Conservation (phyloP, 2,797 vertebrate species). For the Spinus pinus region DNA sequence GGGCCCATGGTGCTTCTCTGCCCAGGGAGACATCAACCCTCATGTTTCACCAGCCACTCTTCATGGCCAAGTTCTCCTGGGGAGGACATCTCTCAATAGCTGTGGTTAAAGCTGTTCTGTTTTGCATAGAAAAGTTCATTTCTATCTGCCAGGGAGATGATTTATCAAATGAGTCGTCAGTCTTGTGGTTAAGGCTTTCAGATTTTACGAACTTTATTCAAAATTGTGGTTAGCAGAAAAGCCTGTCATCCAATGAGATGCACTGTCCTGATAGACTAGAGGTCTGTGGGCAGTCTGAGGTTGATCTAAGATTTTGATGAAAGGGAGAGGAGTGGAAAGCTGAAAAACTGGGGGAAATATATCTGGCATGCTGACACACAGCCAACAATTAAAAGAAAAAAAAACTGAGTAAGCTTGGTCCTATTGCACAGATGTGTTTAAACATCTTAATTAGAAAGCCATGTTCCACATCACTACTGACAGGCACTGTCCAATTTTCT, state of each 20-base stretch:
- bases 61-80: neutral
- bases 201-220: neutral
- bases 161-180: conserved; percentile 1
- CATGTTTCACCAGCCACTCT: neutral
- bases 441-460: conserved; percentile 44
- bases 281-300: neutral
- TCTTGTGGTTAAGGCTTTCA: neutral
- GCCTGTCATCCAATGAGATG: neutral
- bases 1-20: neutral
- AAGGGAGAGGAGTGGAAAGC: neutral
- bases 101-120: neutral
- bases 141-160: neutral
- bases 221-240: neutral
- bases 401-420: neutral
- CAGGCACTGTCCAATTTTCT: neutral
- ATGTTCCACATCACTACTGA: neutral
- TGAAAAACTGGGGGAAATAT: neutral
- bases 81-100: neutral
- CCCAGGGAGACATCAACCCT: neutral
- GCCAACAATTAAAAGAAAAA: neutral
- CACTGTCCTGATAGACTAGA: neutral
- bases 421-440: neutral
- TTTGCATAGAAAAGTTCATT: neutral
- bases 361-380: neutral
- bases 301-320: neutral